These are phyloP conservation scores for Pyrochroa serraticornis DNA, from an alignment of 2,888 invertebrate genomes.

Conservation along the genomic window DNA sequence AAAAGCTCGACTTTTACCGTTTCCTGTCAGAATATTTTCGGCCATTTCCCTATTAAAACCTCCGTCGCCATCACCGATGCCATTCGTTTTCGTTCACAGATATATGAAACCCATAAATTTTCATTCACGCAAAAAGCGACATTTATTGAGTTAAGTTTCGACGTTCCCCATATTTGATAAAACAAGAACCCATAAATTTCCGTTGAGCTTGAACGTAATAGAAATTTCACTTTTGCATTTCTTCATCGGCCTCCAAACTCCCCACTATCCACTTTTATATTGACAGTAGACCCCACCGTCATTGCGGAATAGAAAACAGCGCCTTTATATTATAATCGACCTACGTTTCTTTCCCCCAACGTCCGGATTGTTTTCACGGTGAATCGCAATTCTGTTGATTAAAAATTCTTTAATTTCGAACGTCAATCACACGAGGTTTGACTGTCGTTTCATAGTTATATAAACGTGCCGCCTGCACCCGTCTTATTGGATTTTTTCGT, in stretches of 20 bases:
- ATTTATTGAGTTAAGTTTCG: constrained; percentile 19
- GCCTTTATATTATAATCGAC: constrained; percentile 36
- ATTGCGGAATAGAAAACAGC: constrained; percentile 11
- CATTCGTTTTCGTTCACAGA: too few relatives aligned
- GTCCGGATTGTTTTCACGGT: constrained; percentile 42
- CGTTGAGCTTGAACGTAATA: constrained; percentile 23
- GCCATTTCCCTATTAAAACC: too few relatives aligned
- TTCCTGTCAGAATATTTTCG: too few relatives aligned
- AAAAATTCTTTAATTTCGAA: constrained; percentile 51
- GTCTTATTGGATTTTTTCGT: constrained; percentile 26
- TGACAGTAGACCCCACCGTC: constrained; percentile 11
- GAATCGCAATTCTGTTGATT: constrained; percentile 47
- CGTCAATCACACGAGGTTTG: constrained; percentile 45
- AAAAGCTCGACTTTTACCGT: too few relatives aligned
- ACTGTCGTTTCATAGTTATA: constrained; percentile 30
- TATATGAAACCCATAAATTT: constrained; percentile 23
- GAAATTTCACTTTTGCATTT: constrained; percentile 17
- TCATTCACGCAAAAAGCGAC: constrained; percentile 17
- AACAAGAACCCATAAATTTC: constrained; percentile 25
- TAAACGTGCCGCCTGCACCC: constrained; percentile 24
- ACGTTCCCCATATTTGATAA: constrained; percentile 24
- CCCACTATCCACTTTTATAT: constrained; percentile 12
- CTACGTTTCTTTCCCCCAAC: constrained; percentile 23
- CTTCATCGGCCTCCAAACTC: constrained; percentile 19
- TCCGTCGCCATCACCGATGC: too few relatives aligned